Evolutionary conservation across 2,797 vertebrate genomes (phyloP), one percentile per base, ranked within the genome.

Genomic region (Discoglossus pictus): DNA sequence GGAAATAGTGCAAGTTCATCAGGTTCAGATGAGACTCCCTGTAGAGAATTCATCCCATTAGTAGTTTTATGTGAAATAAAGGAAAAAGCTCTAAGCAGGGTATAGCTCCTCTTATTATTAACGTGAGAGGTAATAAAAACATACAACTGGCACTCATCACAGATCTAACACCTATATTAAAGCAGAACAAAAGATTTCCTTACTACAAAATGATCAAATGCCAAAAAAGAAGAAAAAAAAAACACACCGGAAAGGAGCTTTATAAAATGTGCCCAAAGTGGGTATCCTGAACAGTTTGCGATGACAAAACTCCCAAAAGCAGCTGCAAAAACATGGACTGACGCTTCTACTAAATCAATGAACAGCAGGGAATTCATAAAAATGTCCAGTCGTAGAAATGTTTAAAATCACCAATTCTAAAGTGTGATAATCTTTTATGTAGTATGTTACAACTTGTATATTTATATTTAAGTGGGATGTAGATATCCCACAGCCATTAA

Each of bases 281-380:
- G 73, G 59, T 74, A 73, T 79, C 71, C 61, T 68, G 47, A 63
- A 56, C 31, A 64, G 46, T 61, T 6, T 13, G 52, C 59, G 69
- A 64, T 63, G 51, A 48, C 61, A 63, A 20, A 1, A 0, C 42
- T n/a, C 38, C 67, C 68, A 18, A 24, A 55, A 73, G 38, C 62
- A 74, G 73, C 73, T 75, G 69, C 38, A 31, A 63, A 68, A 62
- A 75, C 72, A 61, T 78, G 73, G 24, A 60, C 65, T 74, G 65
- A 46, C 46, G 60, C 42, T 60, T 44, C 21, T 47, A 46, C 15
- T 39, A 64, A 38, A 44, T 64, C 61, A 60, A 60, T 52, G 68
- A 75, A 46, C 2, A 61, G 50, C 60, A 13, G 63, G 43, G 67
- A 68, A 75, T 72, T 67, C 69, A 73, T 66, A 73, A 67, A 73